phyloP scores from a whole-genome alignment of 2,113 vertebrate genomes.

The Nanorana parkeri region DNA sequence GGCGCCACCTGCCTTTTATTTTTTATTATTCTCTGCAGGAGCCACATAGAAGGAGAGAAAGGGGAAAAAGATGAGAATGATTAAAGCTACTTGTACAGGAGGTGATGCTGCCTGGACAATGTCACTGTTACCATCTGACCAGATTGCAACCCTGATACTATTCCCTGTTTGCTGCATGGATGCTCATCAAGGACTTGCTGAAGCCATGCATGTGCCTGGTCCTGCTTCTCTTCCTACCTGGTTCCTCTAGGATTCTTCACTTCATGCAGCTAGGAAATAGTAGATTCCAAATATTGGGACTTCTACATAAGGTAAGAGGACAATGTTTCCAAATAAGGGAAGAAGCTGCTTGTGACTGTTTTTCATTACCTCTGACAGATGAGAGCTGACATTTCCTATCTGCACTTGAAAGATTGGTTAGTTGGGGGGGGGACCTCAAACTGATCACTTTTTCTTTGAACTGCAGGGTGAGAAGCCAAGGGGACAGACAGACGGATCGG shows the following conservation, averaged over 20 bases:
- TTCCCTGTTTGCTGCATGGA: neutral
- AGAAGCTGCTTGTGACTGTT: conserved; percentile 18
- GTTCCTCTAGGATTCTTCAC: conserved; percentile 4
- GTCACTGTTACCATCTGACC: conserved; percentile 38
- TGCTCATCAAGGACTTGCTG: neutral
- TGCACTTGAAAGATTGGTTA: conserved; percentile 40
- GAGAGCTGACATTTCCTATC: conserved; percentile 40
- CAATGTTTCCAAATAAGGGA: conserved; percentile 51
- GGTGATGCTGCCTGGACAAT: conserved; percentile 45
- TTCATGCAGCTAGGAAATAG: neutral
- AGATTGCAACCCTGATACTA: neutral
- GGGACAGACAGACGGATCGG: neutral
- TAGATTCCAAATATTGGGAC: conserved; percentile 27
- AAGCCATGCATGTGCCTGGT: neutral
- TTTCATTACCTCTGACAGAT: conserved; percentile 38
- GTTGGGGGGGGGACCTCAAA: conserved; percentile 24
- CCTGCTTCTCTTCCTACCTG: neutral
- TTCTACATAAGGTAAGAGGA: conserved; percentile 39
- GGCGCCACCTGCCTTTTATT: conserved; percentile 54
- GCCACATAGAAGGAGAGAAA: conserved; percentile 23
- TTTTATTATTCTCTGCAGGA: conserved; percentile 48
- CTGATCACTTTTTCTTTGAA: conserved; percentile 20
- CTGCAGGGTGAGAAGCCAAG: conserved; percentile 15
- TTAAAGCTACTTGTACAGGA: conserved; percentile 36
- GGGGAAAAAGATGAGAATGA: conserved; percentile 27